phyloP scores from a whole-genome alignment of 2,888 invertebrate species.

The Catocala nupta region DNA sequence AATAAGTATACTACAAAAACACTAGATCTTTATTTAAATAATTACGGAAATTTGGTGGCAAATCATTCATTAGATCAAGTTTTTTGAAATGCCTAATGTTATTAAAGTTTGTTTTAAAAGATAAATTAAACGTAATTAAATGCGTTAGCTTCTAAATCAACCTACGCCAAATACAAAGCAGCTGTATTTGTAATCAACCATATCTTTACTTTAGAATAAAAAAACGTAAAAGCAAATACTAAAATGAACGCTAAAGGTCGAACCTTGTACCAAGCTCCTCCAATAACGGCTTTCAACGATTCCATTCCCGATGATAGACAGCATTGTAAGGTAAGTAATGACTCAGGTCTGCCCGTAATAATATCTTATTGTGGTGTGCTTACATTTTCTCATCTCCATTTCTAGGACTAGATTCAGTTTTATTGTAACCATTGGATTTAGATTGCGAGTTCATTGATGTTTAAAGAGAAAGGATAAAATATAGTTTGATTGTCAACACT shows the following conservation, averaged over 20 bases:
- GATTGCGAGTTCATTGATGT: conserved; percentile 26
- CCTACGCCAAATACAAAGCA: not conserved
- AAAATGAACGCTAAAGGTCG: conserved; percentile 38
- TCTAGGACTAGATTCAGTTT: conserved; percentile 44
- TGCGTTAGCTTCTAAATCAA: too few species aligned
- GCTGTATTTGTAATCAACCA: not conserved
- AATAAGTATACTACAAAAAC: too few species aligned
- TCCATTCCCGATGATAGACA: conserved; percentile 73
- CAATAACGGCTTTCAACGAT: conserved; percentile 71
- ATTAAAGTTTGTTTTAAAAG: too few species aligned
- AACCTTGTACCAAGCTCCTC: conserved; percentile 44
- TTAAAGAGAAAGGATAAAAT: not conserved
- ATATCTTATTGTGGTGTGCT: conserved; percentile 50
- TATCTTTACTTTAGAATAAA: not conserved
- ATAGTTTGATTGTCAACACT: too few species aligned
- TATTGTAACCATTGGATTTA: conserved; percentile 39
- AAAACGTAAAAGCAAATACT: conserved; percentile 9
- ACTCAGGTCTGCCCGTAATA: conserved; percentile 54
- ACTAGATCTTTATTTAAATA: too few species aligned
- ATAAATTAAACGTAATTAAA: too few species aligned
- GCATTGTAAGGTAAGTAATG: conserved; percentile 72
- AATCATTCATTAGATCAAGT: too few species aligned
- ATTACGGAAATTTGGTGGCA: too few species aligned
- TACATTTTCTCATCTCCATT: conserved; percentile 55
- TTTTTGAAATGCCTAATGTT: too few species aligned